Conservation (phyloP, 35 echinoderm and acorn worm genomes). For the Apostichopus parvimensis region DNA sequence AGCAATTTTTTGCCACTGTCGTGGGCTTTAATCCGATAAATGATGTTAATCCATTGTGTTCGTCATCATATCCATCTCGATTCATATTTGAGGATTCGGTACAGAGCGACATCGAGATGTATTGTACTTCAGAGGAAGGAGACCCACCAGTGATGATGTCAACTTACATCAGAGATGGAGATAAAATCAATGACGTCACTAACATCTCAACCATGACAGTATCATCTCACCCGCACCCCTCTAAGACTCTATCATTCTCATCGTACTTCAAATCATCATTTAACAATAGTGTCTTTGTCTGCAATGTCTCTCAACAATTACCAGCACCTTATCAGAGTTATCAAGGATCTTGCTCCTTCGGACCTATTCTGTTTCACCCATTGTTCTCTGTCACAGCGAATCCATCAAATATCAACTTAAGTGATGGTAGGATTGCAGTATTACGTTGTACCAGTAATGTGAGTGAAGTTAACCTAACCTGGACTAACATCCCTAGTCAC, state of each 20-base stretch:
- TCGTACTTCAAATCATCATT: not conserved
- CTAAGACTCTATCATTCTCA: slow-evolving; percentile 15
- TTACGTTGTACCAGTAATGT: no score
- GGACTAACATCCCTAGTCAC: no score
- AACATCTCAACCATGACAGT: not conserved
- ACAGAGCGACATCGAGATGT: not conserved
- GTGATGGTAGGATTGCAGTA: no score
- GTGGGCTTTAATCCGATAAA: no score
- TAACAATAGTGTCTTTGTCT: slow-evolving; percentile 6
- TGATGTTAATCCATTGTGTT: no score
- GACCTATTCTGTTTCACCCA: not conserved
- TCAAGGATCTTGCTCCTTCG: slow-evolving; percentile 21
- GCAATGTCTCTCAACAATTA: slow-evolving; percentile 24
- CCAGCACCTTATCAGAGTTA: not conserved
- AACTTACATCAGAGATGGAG: not conserved
- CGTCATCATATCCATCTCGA: no score
- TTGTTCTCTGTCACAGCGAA: not conserved
- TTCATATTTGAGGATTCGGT: no score
- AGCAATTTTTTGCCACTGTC: no score
- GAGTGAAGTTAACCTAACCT: no score
- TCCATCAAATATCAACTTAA: no score
- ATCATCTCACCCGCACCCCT: not conserved
- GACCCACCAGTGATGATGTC: not conserved
- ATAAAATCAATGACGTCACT: not conserved
- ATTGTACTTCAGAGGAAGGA: not conserved